Evolutionary conservation across 2,888 invertebrate genomes (phyloP).

Genomic region (Ceriagrion tenellum): DNA sequence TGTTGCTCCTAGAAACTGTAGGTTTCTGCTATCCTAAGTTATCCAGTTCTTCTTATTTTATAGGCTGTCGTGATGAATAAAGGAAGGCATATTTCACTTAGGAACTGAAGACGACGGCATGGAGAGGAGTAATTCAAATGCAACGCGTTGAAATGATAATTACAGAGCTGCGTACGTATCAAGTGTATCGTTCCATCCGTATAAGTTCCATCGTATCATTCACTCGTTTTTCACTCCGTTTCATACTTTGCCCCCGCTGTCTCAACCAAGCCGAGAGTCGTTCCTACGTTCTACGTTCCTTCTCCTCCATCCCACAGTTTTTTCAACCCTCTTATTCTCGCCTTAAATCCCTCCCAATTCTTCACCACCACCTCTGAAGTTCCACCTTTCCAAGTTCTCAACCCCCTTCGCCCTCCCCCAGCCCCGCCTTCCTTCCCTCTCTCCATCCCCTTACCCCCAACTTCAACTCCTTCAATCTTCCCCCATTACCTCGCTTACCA

Average conservation of each 20-base stretch:
- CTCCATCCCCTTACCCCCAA: neutral
- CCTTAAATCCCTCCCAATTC: neutral
- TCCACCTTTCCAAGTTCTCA: no score
- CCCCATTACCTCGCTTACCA: constrained; percentile 28
- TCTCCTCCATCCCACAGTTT: neutral
- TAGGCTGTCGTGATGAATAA: no score
- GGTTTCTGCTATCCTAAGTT: no score
- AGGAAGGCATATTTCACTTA: no score
- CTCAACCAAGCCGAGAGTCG: neutral
- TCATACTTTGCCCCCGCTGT: neutral
- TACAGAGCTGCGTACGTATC: neutral
- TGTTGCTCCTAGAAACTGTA: no score
- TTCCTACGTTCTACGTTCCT: neutral
- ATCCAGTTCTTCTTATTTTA: no score
- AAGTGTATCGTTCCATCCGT: neutral
- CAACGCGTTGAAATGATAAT: neutral
- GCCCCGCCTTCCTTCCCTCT: neutral
- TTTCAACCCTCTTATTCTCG: neutral
- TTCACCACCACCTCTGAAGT: neutral
- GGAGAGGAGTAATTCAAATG: neutral
- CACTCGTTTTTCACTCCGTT: neutral
- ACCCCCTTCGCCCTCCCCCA: neutral
- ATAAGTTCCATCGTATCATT: neutral
- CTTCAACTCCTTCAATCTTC: constrained; percentile 23
- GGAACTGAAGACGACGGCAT: no score